These are phyloP conservation scores for Zophobas atratus DNA, from an alignment of 1,140 invertebrate genomes.

Conservation along the genomic window DNA sequence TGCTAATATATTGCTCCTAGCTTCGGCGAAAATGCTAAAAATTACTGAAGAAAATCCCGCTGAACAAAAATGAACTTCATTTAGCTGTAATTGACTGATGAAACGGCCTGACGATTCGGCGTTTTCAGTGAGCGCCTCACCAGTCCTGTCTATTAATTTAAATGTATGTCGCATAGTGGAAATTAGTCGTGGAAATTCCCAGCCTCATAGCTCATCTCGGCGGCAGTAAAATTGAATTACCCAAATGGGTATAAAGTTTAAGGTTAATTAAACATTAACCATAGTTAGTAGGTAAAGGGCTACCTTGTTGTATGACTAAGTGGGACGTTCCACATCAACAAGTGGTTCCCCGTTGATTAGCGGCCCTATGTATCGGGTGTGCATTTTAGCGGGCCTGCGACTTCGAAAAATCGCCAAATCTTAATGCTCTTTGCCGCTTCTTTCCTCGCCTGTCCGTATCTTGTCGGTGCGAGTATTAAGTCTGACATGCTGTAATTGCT, in stretches of 20 bases:
- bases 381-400: constrained; percentile 30
- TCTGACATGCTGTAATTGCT: constrained; percentile 56
- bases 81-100: constrained; percentile 21
- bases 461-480: constrained; percentile 46
- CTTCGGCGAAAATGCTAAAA: no score
- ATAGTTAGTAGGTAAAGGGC: constrained; percentile 50
- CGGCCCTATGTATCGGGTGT: constrained; percentile 52
- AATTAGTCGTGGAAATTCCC: constrained; percentile 47
- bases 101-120: constrained; percentile 31
- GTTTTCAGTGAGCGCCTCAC: constrained; percentile 34
- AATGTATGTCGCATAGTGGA: constrained; percentile 47
- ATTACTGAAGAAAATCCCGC: no score
- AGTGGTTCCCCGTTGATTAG: constrained; percentile 61
- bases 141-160: constrained; percentile 46
- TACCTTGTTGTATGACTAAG: constrained; percentile 55
- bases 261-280: constrained; percentile 51
- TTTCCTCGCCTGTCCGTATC: constrained; percentile 41
- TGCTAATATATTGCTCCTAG: no score
- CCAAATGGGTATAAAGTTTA: constrained; percentile 48
- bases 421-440: constrained; percentile 33
- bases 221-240: constrained; percentile 49
- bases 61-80: not conserved
- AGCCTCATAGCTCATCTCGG: constrained; percentile 43
- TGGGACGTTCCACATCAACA: constrained; percentile 55
- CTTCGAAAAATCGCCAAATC: constrained; percentile 40